These are phyloP conservation scores for Chaetophractus vellerosus DNA, from an alignment of 2,797 vertebrate genomes.

Conservation along the genomic window DNA sequence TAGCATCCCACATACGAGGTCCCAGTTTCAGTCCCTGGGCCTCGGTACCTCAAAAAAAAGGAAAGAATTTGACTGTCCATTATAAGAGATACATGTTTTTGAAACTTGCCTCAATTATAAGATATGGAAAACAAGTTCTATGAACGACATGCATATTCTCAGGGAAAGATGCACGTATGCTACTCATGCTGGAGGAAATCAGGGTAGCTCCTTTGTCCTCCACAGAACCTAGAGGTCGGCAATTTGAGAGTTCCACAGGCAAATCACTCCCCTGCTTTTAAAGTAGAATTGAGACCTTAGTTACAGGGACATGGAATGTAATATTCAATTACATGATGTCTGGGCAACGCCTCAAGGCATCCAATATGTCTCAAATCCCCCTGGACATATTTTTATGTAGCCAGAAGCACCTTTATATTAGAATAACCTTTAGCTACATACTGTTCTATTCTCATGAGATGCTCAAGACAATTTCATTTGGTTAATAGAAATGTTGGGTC, in stretches of 20 bases:
- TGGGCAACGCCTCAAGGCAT: neutral
- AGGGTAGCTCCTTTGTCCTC: neutral
- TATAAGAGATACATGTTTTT: neutral
- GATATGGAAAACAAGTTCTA: neutral
- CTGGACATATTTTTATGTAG: neutral
- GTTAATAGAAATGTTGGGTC: neutral
- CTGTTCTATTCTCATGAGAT: neutral
- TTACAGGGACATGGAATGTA: neutral
- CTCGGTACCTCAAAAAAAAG: neutral
- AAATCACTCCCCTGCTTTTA: neutral
- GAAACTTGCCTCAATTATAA: neutral
- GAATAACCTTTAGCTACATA: neutral
- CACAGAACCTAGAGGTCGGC: neutral
- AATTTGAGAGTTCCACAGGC: neutral
- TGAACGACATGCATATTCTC: neutral
- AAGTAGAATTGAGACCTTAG: neutral
- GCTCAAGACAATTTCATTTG: neutral
- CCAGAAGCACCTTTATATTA: neutral
- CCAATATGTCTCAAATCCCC: neutral
- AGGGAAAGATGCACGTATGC: neutral
- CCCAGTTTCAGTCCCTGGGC: too few species aligned
- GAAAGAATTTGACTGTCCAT: too few species aligned
- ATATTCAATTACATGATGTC: neutral
- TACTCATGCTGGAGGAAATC: neutral
- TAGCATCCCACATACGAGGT: too few species aligned